These are phyloP conservation scores for Esox lucius DNA, from an alignment of 2,797 vertebrate species.

Conservation along the genomic window DNA sequence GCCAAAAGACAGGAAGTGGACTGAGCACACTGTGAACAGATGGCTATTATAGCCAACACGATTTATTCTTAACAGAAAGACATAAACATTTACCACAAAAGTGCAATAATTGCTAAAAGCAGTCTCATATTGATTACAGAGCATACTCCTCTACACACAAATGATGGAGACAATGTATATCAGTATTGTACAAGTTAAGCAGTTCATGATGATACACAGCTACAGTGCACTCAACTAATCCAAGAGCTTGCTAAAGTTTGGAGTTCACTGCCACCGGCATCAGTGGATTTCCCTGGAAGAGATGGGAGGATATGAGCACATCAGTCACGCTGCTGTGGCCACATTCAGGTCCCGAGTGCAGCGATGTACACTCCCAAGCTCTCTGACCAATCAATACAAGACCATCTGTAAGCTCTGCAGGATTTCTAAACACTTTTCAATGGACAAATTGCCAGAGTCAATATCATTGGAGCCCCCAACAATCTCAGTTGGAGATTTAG, in stretches of 20 bases:
- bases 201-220: neutral
- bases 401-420: conserved; percentile 43
- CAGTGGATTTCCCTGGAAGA: conserved; percentile 12
- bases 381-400: conserved; percentile 55
- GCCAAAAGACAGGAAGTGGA: neutral
- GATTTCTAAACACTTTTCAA: conserved; percentile 44
- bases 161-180: neutral
- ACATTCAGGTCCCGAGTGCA: conserved; percentile 31
- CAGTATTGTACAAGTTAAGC: conserved; percentile 5
- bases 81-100: neutral
- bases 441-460: conserved; percentile 54
- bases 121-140: neutral
- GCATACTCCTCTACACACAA: neutral
- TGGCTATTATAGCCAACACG: neutral
- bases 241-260: conserved; percentile 27
- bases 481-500: neutral
- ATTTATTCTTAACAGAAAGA: neutral
- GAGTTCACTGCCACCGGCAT: conserved; percentile 5
- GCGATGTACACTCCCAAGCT: conserved; percentile 1
- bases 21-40: conserved; percentile 7
- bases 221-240: conserved; percentile 14
- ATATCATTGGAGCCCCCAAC: conserved; percentile 24
- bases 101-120: too few species aligned
- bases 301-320: conserved; percentile 24
- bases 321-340: conserved; percentile 45